Evolutionary conservation across 1,140 invertebrate species (phyloP), one percentile per base, ranked within the genome.

Genomic region (Maconellicoccus hirsutus): DNA sequence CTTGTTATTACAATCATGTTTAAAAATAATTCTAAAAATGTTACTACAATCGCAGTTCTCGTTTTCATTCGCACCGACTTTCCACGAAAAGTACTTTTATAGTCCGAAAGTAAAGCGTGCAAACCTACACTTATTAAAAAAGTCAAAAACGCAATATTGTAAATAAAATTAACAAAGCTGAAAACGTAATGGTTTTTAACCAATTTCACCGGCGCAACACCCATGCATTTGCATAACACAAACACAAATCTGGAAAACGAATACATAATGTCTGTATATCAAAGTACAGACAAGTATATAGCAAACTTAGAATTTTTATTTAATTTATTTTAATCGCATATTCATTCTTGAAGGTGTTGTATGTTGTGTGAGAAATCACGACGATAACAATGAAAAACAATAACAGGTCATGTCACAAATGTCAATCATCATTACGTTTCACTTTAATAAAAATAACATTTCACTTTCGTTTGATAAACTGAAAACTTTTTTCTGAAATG

Each of bases 1-100:
- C 61, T 66, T 25, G 61, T 22, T 12, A 66, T 66, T 6, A 66
- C 61, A 8, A 66, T 66, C 23, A 71, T 71, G 19, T 33, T 33
- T 12, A 71, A 29, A 33, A 71, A 71, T 14, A 71, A 14, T 38
- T 71, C 71, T n/a, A 66, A 27, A 29, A 25, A 33, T 14, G 71
- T 71, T 4, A 71, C 71, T 3, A 71, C 59, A 29, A 71, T 66
- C 12, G 71, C 71, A 1, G 71, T 71, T 59, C 61, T 61, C 14
- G 39, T 71, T 63, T 71, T 71, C 71, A 71, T 71, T 16, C 71
- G 52, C 3, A 71, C 52, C 4, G 71, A 71, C 22, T 71, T 71
- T 27, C 61, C 61, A 22, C 59, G 21, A 38, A 71, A 71, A 1
- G 71, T 61, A 26, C 26, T 63, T 71, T 29, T 25, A 52, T 71